phyloP scores from a whole-genome alignment of 53 echinoderm and acorn worm genomes.

The Apostichopus leukothele region DNA sequence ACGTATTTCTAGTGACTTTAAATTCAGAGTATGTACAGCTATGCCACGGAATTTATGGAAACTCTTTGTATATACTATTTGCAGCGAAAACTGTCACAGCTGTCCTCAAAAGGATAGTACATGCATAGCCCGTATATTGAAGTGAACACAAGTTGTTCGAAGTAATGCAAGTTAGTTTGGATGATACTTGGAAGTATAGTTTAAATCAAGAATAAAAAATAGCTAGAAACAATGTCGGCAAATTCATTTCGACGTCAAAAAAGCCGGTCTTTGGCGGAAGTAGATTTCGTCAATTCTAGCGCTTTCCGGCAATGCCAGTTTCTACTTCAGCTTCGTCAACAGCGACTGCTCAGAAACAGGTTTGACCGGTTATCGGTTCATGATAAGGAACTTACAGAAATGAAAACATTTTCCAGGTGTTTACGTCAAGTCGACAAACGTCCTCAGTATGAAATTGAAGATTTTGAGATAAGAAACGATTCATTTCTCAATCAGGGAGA shows the following conservation, averaged over 20 bases:
- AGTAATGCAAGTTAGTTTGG: no score
- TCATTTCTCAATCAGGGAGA: background rate
- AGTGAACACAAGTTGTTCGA: no score
- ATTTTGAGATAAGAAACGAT: background rate
- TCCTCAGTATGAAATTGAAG: background rate
- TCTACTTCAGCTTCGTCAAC: slow-evolving; percentile 4
- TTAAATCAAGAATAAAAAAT: no score
- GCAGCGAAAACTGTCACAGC: no score
- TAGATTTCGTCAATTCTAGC: slow-evolving; percentile 25
- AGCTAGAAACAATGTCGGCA: no score
- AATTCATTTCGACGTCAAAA: background rate
- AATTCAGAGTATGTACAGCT: no score
- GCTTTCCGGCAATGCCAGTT: slow-evolving; percentile 11
- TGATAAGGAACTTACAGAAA: slow-evolving; percentile 14
- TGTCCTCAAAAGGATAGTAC: no score
- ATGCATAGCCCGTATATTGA: no score
- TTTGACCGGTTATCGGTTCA: background rate
- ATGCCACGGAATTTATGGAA: no score
- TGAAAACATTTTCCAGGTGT: background rate
- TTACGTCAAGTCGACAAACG: background rate
- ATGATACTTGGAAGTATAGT: no score
- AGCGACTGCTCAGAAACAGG: background rate
- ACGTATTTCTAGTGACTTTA: no score
- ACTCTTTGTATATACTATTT: no score
- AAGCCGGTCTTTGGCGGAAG: slow-evolving; percentile 23